Percentiles rank a stretch among this genome's conserved stretches.
Conservation (phyloP, 2,113 vertebrate species). For the Ovis canadensis region DNA sequence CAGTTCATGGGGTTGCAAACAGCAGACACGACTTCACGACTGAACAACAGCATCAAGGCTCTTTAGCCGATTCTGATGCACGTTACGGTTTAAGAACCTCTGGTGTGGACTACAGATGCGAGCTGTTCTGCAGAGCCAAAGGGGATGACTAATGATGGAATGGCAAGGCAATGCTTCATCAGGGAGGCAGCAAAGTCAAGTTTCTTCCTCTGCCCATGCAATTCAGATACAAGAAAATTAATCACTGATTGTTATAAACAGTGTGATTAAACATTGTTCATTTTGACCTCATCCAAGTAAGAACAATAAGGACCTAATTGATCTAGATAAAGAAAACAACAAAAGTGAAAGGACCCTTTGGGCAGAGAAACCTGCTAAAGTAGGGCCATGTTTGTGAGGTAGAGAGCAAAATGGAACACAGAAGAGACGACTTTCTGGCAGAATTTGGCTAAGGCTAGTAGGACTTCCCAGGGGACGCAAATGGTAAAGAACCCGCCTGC, state of each 20-base stretch:
- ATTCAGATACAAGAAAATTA: background rate
- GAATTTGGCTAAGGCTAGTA: background rate
- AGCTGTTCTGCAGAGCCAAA: background rate
- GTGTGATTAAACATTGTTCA: background rate
- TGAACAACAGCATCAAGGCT: background rate
- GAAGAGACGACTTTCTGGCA: background rate
- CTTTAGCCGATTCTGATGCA: background rate
- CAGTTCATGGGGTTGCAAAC: background rate
- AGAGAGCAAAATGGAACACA: background rate
- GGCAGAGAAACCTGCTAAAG: background rate
- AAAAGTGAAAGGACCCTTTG: background rate
- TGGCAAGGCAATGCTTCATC: background rate
- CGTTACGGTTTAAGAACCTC: background rate
- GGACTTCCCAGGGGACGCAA: accelerated
- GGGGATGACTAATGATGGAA: background rate
- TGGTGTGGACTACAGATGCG: background rate
- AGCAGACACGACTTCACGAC: accelerated
- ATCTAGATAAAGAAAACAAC: background rate
- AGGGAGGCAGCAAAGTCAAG: background rate
- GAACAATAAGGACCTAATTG: background rate
- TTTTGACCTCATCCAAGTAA: background rate
- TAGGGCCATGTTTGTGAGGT: background rate
- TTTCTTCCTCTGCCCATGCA: background rate
- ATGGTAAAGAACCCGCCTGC: background rate
- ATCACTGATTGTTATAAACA: background rate